Percentiles rank a stretch among this genome's conserved stretches.
Conservation (phyloP, 2,888 invertebrate genomes). For the Cosmorhoe ocellata region DNA sequence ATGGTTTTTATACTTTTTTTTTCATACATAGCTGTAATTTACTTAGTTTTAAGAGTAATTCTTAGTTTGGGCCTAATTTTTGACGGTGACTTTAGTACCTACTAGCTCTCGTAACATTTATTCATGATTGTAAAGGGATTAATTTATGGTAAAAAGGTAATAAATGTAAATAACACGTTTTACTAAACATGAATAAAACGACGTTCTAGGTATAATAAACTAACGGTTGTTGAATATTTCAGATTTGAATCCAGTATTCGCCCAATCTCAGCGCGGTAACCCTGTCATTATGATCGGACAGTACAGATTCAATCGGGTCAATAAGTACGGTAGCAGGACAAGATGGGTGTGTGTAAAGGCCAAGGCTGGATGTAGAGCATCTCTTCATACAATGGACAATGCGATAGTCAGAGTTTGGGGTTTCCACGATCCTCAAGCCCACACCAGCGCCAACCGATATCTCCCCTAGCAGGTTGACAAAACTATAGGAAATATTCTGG, state of each 20-base stretch:
- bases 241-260: constrained; percentile 75
- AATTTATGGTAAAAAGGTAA: background rate
- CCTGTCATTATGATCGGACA: constrained; percentile 78
- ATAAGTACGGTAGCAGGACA: constrained; percentile 70
- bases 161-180: background rate
- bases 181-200: background rate
- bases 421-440: constrained; percentile 71
- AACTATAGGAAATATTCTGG: background rate
- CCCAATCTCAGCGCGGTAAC: constrained; percentile 73
- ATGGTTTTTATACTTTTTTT: too few species aligned
- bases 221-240: constrained; percentile 40
- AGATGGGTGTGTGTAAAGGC: constrained; percentile 78
- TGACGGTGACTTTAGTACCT: too few species aligned
- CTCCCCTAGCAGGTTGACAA: constrained; percentile 32
- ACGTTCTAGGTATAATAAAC: constrained; percentile 13
- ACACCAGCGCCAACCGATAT: constrained; percentile 73
- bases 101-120: too few species aligned
- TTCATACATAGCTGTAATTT: too few species aligned
- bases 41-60: too few species aligned
- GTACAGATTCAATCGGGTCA: constrained; percentile 75
- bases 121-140: too few species aligned
- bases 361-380: constrained; percentile 74
- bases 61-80: too few species aligned
- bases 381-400: constrained; percentile 74
- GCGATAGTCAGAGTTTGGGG: constrained; percentile 77